These are phyloP conservation scores for Limnodromus scolopaceus DNA, from an alignment of 2,797 vertebrate species.

Conservation along the genomic window DNA sequence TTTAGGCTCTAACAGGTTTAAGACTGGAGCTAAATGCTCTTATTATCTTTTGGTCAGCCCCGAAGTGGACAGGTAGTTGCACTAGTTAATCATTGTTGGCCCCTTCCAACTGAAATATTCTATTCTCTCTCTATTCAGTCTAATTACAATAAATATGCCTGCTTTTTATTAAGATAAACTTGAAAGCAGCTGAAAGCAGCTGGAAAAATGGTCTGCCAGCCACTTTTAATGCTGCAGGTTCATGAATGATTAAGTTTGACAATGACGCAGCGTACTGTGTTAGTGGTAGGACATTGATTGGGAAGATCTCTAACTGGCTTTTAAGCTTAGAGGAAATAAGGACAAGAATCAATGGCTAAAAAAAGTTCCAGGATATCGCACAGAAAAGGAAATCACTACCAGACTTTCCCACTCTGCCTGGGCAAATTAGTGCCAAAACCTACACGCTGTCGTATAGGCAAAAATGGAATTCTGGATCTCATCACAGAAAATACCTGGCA, in stretches of 20 bases:
- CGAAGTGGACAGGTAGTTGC: background rate
- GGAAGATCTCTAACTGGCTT: background rate
- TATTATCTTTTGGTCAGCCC: background rate
- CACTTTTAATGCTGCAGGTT: background rate
- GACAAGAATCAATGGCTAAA: background rate
- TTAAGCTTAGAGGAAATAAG: slow-evolving; percentile 9
- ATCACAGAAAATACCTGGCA: background rate
- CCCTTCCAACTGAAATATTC: background rate
- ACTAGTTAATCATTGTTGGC: background rate
- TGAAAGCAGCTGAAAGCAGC: background rate
- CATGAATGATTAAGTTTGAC: background rate
- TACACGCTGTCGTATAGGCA: background rate
- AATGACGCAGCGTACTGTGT: background rate
- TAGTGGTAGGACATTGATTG: background rate
- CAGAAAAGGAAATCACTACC: background rate
- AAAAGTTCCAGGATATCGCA: background rate
- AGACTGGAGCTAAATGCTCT: background rate
- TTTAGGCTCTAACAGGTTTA: background rate
- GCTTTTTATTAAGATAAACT: background rate
- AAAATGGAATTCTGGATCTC: slow-evolving; percentile 18
- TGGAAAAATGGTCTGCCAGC: background rate
- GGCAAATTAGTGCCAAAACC: background rate
- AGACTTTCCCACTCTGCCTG: background rate
- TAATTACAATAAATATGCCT: background rate
- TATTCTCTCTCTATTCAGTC: background rate